phyloP scores from a whole-genome alignment of 2,113 vertebrate species.

The Macquaria australasica region DNA sequence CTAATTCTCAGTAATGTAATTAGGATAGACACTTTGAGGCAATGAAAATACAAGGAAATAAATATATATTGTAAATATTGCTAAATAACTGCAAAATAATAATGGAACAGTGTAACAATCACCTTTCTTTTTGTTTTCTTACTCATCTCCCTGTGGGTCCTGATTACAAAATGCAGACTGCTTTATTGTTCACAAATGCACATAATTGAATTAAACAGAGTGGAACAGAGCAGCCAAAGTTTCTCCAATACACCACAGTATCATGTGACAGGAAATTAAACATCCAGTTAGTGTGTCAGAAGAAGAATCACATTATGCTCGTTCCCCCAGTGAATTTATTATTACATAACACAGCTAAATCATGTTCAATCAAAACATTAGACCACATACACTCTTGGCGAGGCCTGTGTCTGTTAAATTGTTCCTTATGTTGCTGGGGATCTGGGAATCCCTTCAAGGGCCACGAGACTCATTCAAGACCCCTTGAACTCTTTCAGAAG shows the following conservation, averaged over 20 bases:
- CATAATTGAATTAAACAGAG: not conserved
- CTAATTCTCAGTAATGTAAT: not conserved
- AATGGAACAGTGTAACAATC: not conserved
- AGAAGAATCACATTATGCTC: not conserved
- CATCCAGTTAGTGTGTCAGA: not conserved
- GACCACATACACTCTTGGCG: not conserved
- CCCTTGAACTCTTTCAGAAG: not conserved
- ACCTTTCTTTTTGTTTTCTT: not conserved
- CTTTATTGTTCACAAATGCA: not conserved
- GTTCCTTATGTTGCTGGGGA: slow-evolving; percentile 18
- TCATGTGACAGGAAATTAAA: slow-evolving; percentile 3
- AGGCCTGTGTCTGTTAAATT: not conserved
- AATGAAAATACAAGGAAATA: not conserved
- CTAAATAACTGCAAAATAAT: not conserved
- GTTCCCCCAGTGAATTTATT: not conserved
- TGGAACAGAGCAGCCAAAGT: not conserved
- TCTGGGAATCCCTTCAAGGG: not conserved
- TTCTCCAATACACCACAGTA: not conserved
- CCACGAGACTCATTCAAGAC: not conserved
- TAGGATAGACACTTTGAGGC: not conserved
- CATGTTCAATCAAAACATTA: not conserved
- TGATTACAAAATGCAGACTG: not conserved
- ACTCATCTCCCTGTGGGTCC: not conserved
- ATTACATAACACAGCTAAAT: slow-evolving; percentile 4
- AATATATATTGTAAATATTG: not conserved